Evolutionary conservation across 2,888 invertebrate genomes (phyloP), one percentile per base, ranked within the genome.

Genomic region (Gymnocheta viridis): DNA sequence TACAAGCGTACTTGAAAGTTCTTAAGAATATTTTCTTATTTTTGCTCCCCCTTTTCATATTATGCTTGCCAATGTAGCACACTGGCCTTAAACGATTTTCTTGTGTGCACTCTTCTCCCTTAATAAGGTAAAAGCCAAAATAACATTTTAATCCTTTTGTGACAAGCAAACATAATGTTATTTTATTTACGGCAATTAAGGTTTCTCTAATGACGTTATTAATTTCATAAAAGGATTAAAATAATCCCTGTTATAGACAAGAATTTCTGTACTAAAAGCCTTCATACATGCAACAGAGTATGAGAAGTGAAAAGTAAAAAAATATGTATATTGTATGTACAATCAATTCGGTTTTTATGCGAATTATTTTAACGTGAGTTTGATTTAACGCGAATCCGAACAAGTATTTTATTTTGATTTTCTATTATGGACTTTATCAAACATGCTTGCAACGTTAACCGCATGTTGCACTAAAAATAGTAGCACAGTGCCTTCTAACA

Each of bases 181-280:
- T 51, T 73, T 58, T 49, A 66, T 81, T 70, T 67, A 67, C 62
- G 38, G 29, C 49, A 56, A 62, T 79, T 51, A 74, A 54, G 32
- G 35, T 62, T 73, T 51, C 22, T 73, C 12, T 67, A 67, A 60
- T 81, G 54, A 62, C 10, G 24, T 60, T 49, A 67, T 44, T 82
- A 82, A 82, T 73, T 67, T 51, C 60, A 69, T 54, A 78, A 78
- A 67, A 54, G 77, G 44, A 73, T 67, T 78, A 73, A 24, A 44
- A 67, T 58, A 14, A 56, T 35, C 19, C 35, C 66, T 69, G 32
- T 62, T 35, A 51, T 27, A 44, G 44, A 47, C 54, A 72, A 24
- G 1, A 35, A 49, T 49, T 12, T n/a, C 2, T 17, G 4, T 44
- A 35, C 19, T 19, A 47, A 58, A 58, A 12, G 19, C 3, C 4